Base-by-base conservation (phyloP, 2,888 invertebrate genomes). In the Arge pagana region DNA sequence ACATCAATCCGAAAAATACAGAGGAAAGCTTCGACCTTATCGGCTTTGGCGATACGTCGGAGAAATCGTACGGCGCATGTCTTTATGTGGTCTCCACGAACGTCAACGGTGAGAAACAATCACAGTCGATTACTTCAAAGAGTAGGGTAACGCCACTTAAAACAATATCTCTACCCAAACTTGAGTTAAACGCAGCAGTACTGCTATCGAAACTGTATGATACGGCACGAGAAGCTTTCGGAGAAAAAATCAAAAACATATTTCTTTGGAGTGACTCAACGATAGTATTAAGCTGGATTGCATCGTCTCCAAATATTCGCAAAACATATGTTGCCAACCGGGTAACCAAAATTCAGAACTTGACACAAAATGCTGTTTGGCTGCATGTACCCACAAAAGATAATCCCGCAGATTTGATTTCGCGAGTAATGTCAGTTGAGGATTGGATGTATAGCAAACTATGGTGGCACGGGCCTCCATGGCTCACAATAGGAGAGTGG, bases 341-440 rank as follows among this genome's bases (percentile, higher is more conserved):
- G 11, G 15, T 37, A 3, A 19, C 36, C 8, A 18, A 48, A n/a
- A 48, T 48, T 16, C 48, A 48, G 16, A 19, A 48, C 4, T 10
- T 37, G 8, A 37, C 30, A 4, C 33, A 15, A 3, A 19, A 48
- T 4, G 24, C 24, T 11, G 11, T n/a, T 13, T 48, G 48, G 48
- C n/a, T 18, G 5, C 48, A 48, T 31, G 41, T 57, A 1, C 4
- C 13, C 7, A 48, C 54, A 4, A 8, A 36, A 7, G 50, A 43
- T 8, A 59, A 59, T 23, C 59, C 57, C n/a, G 59, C 57, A 2
- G 57, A 59, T 24, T 24, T 37, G 6, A 40, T 54, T 0, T 51
- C 56, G 2, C 19, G 59, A 21, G 59, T 57, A 26, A 37, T 43
- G 10, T 11, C 35, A 2, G 26, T 24, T 4, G 10, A 36, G 15